Evolutionary conservation across 2,797 vertebrate genomes (phyloP), one percentile per base, ranked within the genome.

Genomic region (Adelosebastes latens): DNA sequence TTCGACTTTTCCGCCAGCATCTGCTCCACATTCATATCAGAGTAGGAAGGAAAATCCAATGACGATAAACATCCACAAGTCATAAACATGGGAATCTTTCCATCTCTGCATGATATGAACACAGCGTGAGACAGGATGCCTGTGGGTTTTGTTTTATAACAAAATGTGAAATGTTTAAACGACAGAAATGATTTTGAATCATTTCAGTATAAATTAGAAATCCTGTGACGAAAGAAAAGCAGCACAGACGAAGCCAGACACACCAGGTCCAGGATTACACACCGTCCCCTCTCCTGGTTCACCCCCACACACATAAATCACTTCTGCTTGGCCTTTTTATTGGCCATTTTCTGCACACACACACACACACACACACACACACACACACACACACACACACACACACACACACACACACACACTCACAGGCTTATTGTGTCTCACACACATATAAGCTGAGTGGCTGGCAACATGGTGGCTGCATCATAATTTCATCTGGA

Each of bases 401-500:
- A 42, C 42, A 68, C 49, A 46, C 62, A 61, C 34, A 79, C 14
- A 49, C 31, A 24, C 24, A 16, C 49, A 39, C 66, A 61, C 55
- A 60, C 49, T 10, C 49, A 53, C 49, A 53, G 49, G 20, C 49
- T 22, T 53, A 53, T 53, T 53, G 49, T 53, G n/a, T 53, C 49
- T 53, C 49, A 22, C 68, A 68, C 59, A 74, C 70, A 39, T 49
- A 76, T 32, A 78, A 72, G 53, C 73, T 72, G 67, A 83, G 61
- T 78, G 76, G 72, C 66, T 80, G 79, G 80, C 64, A 85, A 65
- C 77, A 72, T 82, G 80, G 79, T 56, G 64, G 83, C 82, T 83
- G 79, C 56, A 65, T 68, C 73, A 56, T 86, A 83, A 87, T 91
- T 87, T 80, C 72, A 87, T 87, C 82, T 85, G 65, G 49, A 79